Evolutionary conservation across 2,113 vertebrate genomes (phyloP).

Genomic region (Chauna torquata): DNA sequence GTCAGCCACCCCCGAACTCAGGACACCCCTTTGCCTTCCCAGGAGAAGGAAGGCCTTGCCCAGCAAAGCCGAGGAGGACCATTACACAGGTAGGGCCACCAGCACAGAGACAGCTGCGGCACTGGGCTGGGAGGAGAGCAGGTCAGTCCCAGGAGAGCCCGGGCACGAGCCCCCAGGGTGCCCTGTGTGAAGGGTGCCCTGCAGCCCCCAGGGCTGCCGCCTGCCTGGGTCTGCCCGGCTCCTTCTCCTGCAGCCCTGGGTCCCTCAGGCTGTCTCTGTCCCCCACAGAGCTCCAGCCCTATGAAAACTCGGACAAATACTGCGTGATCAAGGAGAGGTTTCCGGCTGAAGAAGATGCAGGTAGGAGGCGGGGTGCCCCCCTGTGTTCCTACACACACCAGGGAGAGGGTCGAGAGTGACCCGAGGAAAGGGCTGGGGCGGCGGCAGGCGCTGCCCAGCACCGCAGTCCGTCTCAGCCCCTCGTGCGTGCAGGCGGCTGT

Average conservation of each 20-base stretch:
- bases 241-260: fast-evolving
- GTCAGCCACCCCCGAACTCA: neutral
- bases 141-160: neutral
- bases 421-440: too few relatives aligned
- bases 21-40: neutral
- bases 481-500: neutral
- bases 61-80: neutral
- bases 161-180: too few relatives aligned
- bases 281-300: neutral
- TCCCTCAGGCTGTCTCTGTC: neutral
- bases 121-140: neutral
- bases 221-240: neutral
- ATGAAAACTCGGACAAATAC: neutral
- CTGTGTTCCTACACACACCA: neutral
- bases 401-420: neutral
- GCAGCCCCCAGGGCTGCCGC: neutral
- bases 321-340: neutral
- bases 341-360: neutral
- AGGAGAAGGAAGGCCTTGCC: neutral
- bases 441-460: neutral
- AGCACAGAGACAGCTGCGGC: too few relatives aligned
- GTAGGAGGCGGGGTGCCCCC: neutral
- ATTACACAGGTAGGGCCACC: constrained; percentile 24
- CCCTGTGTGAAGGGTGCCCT: too few relatives aligned
- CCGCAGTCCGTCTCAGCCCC: neutral